phyloP scores from a whole-genome alignment of 2,888 invertebrate genomes.

The Hirtodrosophila histrioides region DNA sequence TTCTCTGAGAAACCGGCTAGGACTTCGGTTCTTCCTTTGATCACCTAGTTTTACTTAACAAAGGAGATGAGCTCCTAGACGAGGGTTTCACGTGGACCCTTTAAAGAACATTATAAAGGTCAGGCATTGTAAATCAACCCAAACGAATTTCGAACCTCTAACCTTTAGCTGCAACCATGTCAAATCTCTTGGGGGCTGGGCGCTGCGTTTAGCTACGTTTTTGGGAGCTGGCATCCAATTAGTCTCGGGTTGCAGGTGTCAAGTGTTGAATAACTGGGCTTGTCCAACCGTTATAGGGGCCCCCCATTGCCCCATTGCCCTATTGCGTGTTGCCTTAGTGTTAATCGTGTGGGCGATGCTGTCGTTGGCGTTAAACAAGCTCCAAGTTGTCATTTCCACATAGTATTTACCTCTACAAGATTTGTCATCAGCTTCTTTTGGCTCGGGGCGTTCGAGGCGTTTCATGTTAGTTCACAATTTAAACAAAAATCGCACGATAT shows the following conservation, averaged over 20 bases:
- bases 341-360: slow-evolving; percentile 3
- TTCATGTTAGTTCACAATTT: slow-evolving; percentile 46
- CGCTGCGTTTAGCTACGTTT: no score
- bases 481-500: slow-evolving; percentile 48
- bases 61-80: no score
- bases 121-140: no score
- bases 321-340: neutral
- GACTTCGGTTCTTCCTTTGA: no score
- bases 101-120: no score
- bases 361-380: neutral
- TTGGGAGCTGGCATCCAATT: neutral
- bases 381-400: slow-evolving; percentile 17
- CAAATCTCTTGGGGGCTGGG: no score
- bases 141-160: no score
- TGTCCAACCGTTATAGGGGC: slow-evolving; percentile 9
- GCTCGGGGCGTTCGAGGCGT: neutral
- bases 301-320: neutral
- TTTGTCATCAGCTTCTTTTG: slow-evolving; percentile 26
- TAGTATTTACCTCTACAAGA: slow-evolving; percentile 1
- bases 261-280: slow-evolving; percentile 40
- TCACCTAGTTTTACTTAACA: no score
- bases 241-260: slow-evolving; percentile 13
- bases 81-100: no score
- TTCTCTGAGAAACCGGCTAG: no score
- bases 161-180: neutral